Conservation (phyloP, 2,888 invertebrate genomes). For the Sminthurinus aureus region DNA sequence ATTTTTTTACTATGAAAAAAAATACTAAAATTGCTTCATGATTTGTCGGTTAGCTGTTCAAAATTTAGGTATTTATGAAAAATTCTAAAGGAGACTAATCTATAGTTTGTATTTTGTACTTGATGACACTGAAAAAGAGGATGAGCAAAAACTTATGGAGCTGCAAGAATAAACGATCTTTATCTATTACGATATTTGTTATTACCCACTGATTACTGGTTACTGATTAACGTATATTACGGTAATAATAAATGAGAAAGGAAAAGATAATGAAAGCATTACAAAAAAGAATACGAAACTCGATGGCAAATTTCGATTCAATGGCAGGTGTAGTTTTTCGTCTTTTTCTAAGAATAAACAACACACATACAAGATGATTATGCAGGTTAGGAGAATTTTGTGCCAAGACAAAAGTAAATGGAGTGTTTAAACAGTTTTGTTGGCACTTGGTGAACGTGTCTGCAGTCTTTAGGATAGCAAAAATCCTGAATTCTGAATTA, state of each 20-base stretch:
- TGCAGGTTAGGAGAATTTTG: conserved; percentile 29
- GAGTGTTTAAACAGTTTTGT: conserved; percentile 26
- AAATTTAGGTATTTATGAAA: too few species aligned
- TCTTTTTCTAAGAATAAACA: too few species aligned
- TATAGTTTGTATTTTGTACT: neutral
- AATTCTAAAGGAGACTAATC: neutral
- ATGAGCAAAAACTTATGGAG: neutral
- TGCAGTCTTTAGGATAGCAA: neutral
- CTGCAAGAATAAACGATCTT: too few species aligned
- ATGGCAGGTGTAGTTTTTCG: too few species aligned
- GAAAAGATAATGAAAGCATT: too few species aligned
- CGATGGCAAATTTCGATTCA: too few species aligned
- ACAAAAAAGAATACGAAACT: too few species aligned
- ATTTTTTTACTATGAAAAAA: neutral
- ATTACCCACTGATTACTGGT: too few species aligned
- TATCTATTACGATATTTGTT: too few species aligned
- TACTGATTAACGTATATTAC: too few species aligned
- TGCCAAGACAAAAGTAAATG: conserved; percentile 24
- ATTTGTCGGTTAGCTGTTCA: too few species aligned
- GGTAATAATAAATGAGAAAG: too few species aligned
- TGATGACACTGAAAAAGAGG: neutral
- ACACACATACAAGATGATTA: neutral
- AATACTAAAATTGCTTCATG: neutral
- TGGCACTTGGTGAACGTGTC: neutral
- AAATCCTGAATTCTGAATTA: neutral